Evolutionary conservation across 2,113 vertebrate genomes (phyloP).

Genomic region (Enhydra lutris): DNA sequence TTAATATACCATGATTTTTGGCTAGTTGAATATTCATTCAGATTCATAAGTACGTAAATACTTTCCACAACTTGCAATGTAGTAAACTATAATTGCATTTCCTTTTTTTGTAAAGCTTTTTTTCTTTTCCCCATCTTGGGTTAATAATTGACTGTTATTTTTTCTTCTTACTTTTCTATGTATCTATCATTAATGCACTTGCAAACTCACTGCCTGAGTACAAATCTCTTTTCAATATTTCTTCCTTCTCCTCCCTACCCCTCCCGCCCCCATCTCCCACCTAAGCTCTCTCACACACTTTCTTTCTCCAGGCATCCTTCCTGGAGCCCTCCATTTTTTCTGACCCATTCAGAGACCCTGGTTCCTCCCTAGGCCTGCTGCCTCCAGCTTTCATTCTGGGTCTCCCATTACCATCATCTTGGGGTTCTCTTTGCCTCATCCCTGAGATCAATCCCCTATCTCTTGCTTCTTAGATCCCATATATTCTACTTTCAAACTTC

Average conservation of each 20-base stretch:
- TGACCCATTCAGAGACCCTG: not conserved
- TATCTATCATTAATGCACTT: not conserved
- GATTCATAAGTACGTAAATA: not conserved
- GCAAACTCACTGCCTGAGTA: not conserved
- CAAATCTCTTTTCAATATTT: not conserved
- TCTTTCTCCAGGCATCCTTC: not conserved
- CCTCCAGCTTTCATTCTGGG: not conserved
- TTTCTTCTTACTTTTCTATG: not conserved
- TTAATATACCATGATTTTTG: not conserved
- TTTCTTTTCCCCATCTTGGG: not conserved
- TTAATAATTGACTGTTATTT: not conserved
- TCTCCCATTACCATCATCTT: not conserved
- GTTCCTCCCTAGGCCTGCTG: not conserved
- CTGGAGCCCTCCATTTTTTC: not conserved
- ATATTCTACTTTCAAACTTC: not conserved
- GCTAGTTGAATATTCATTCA: not conserved
- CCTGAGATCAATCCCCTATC: not conserved
- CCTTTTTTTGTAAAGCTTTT: not conserved
- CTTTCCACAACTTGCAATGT: not conserved
- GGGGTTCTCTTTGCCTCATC: not conserved
- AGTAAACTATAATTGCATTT: not conserved
- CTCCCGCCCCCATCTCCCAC: not conserved
- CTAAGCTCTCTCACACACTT: not conserved
- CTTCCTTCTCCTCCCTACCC: not conserved
- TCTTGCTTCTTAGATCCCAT: not conserved